A percentile compares a stretch with the other conserved stretches of the same genome.
phyloP scores from a whole-genome alignment of 2,113 vertebrate genomes.

The Aptenodytes forsteri region DNA sequence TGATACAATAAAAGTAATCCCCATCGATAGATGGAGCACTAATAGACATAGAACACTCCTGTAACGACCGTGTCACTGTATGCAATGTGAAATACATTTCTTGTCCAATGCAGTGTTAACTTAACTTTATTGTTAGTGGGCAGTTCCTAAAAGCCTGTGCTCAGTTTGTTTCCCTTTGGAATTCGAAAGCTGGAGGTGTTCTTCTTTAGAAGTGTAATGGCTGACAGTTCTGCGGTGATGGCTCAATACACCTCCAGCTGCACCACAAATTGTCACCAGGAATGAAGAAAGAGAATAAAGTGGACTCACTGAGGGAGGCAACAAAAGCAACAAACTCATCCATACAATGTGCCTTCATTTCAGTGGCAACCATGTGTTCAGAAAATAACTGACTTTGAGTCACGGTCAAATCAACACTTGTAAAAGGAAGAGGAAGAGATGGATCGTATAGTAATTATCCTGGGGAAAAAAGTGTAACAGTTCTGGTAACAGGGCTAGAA shows the following conservation, averaged over 20 bases:
- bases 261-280: background rate
- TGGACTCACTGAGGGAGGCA: background rate
- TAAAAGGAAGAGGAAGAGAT: background rate
- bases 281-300: background rate
- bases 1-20: background rate
- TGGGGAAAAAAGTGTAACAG: background rate
- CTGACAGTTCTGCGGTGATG: background rate
- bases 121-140: background rate
- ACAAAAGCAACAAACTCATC: background rate
- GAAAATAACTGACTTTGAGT: background rate
- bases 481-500: background rate
- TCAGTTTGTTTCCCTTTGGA: background rate
- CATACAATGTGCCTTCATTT: background rate
- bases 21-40: background rate
- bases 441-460: background rate
- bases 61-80: background rate
- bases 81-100: background rate
- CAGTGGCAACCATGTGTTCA: background rate
- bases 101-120: background rate
- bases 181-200: background rate
- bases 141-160: background rate
- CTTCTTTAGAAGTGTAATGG: background rate
- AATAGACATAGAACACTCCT: background rate
- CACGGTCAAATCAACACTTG: background rate
- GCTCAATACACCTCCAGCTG: background rate